Percentiles rank a stretch among this genome's conserved stretches.
Conservation (phyloP, 1,140 invertebrate genomes). For the Wasmannia auropunctata region DNA sequence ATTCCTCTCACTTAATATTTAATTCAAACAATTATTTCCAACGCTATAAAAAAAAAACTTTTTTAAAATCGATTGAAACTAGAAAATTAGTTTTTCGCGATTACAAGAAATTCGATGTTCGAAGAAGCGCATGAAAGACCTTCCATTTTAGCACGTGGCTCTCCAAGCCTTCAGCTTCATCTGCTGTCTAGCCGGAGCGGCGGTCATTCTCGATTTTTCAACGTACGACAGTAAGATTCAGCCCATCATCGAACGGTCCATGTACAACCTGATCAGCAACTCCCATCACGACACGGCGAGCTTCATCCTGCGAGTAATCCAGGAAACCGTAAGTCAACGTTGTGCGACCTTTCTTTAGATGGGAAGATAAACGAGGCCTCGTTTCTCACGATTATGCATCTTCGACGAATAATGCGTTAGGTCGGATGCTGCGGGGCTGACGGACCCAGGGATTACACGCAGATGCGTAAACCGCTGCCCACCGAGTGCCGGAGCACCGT, state of each 20-base stretch:
- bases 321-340: conserved; percentile 91
- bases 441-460: conserved; percentile 92
- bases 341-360: background rate
- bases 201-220: conserved; percentile 92
- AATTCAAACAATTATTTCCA: background rate
- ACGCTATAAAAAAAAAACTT: background rate
- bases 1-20: background rate
- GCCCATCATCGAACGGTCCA: conserved; percentile 89
- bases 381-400: background rate
- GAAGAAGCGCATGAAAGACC: background rate
- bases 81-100: background rate
- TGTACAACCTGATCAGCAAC: conserved; percentile 90
- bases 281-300: conserved; percentile 88
- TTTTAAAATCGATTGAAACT: background rate
- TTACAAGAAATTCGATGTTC: background rate
- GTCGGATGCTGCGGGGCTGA: conserved; percentile 94
- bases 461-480: conserved; percentile 91
- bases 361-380: background rate
- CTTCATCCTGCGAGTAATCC: conserved; percentile 90
- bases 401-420: conserved; percentile 83
- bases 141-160: conserved; percentile 88
- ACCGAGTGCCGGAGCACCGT: conserved; percentile 93
- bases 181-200: conserved; percentile 90
- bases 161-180: conserved; percentile 90
- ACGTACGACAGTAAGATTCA: conserved; percentile 92